A percentile compares a stretch with the other conserved stretches of the same genome.
Evolutionary conservation across 2,797 vertebrate genomes (phyloP).

Genomic region (Monodelphis domestica): DNA sequence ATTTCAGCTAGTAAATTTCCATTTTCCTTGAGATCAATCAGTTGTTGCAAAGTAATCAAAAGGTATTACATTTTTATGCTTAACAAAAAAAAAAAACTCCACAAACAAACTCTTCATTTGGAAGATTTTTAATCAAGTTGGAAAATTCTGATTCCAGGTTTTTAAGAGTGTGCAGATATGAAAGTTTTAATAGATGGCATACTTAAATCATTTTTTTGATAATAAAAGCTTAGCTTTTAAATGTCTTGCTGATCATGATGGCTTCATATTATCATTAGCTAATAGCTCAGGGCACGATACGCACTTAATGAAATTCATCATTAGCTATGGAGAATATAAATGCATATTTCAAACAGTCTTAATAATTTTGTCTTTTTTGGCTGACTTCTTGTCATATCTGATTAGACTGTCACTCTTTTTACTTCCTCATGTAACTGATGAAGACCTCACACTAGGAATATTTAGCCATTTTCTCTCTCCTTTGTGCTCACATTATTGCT

Average conservation of each 20-base stretch:
- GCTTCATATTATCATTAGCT: neutral
- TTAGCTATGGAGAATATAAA: neutral
- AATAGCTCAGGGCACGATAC: neutral
- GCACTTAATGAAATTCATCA: neutral
- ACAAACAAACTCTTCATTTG: neutral
- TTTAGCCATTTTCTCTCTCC: neutral
- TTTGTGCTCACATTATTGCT: neutral
- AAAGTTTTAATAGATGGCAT: neutral
- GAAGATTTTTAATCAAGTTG: neutral
- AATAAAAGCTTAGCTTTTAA: neutral
- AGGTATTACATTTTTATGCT: neutral
- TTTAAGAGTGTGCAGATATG: neutral
- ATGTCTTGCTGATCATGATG: neutral
- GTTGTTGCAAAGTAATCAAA: neutral
- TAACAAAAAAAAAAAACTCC: neutral
- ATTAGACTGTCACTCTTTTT: neutral
- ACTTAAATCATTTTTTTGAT: neutral
- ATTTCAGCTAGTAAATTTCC: neutral
- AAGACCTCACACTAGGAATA: neutral
- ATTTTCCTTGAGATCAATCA: neutral
- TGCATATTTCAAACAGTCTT: neutral
- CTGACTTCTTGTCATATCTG: neutral
- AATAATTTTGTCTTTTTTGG: constrained; percentile 1
- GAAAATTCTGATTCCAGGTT: neutral
- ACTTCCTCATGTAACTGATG: neutral